Evolutionary conservation across 2,113 vertebrate genomes (phyloP), one percentile per base, ranked within the genome.

Genomic region (Esox niger): DNA sequence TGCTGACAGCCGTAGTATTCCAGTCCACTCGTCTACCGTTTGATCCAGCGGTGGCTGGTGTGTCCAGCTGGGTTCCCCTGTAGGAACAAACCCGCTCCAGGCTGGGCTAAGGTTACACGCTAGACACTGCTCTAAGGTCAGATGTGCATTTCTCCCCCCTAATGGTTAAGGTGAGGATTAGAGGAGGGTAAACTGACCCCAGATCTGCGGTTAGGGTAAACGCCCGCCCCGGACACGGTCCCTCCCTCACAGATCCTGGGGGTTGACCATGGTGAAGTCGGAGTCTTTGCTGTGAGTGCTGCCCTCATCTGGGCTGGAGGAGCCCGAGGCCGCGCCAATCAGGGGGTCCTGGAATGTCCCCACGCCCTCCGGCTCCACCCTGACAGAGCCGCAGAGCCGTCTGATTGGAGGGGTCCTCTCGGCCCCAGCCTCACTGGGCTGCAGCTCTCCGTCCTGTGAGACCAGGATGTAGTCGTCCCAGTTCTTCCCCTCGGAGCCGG

Each of bases 231-330:
- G 31, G 49, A 21, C 47, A 64, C 71, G 20, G 61, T 25, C n/a
- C n/a, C n/a, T 32, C 71, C 90, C 86, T 93, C 87, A 93, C 82
- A 93, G 82, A 79, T 98, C 97, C 79, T 92, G 79, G 0, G 96
- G 95, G 80, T 95, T 98, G 62, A 99, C 97, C 10, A 98, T 98
- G 82, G 95, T 96, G 76, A 99, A 99, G 86, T 98, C 96, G 2
- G 96, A 98, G 93, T 98, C 96, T 82, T 98, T 98, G 93, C 96
- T 98, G 84, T 95, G 88, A 86, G 94, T 97, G 87, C 93, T 95
- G 92, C 95, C 88, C 0, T 97, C 97, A 56, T 96, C 95, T 0
- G 96, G 94, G 80, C 96, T 98, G 85, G 95, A 98, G 2, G 95
- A 96, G 5, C 92, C 93, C 0, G 95, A 93, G 30, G 91, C 86